A percentile compares a stretch with the other conserved stretches of the same genome.
These are phyloP conservation scores for Dipodomys ordii DNA, from an alignment of 2,113 vertebrate species.

Conservation along the genomic window DNA sequence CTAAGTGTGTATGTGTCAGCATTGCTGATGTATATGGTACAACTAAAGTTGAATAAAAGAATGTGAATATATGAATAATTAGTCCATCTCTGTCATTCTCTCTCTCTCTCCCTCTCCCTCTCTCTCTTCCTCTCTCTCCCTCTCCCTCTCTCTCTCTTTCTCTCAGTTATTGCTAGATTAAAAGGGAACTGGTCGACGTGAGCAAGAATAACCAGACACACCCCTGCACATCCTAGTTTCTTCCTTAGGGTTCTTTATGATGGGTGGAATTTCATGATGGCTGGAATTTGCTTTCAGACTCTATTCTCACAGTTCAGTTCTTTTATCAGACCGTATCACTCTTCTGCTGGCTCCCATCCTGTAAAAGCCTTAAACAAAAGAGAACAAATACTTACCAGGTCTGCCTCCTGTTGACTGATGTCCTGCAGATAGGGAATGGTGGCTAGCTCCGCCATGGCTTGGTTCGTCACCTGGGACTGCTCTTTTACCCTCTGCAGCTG, in stretches of 20 bases:
- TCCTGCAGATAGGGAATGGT: constrained; percentile 89
- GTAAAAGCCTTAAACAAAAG: constrained; percentile 72
- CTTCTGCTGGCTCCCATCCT: constrained; percentile 54
- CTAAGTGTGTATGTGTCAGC: background rate
- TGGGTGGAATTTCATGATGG: too few relatives aligned
- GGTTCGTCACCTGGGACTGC: constrained; percentile 86
- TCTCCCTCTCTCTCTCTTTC: too few relatives aligned
- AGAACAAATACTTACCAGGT: constrained; percentile 83
- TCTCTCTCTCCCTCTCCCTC: too few relatives aligned
- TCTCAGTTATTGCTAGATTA: constrained; percentile 15
- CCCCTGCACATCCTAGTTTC: background rate
- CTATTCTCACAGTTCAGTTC: background rate
- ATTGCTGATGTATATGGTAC: background rate
- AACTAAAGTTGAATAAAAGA: too few relatives aligned
- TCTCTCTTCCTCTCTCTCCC: too few relatives aligned
- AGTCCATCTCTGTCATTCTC: background rate
- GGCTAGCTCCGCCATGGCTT: constrained; percentile 87
- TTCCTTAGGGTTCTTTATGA: constrained; percentile 31
- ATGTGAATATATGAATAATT: background rate
- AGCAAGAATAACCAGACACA: background rate
- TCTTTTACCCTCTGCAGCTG: constrained; percentile 83
- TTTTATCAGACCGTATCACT: constrained; percentile 6
- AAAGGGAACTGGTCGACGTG: background rate
- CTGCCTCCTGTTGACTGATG: constrained; percentile 82
- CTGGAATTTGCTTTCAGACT: constrained; percentile 11